Conservation (phyloP, 2,888 invertebrate genomes). For the Schizotus pectinicornis region DNA sequence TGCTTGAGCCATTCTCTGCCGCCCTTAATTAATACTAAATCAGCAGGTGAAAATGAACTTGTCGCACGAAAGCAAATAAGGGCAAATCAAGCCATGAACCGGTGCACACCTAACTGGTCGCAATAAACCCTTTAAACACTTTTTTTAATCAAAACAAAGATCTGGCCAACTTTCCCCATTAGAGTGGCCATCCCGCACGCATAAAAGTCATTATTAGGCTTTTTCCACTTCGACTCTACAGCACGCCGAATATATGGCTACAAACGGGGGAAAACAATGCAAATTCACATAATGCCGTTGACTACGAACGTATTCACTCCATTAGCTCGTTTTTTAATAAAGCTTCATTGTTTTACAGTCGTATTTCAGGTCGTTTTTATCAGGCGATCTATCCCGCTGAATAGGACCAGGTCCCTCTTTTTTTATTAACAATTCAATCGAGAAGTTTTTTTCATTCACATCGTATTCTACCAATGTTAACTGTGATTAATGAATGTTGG, state of each 20-base stretch:
- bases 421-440: constrained; percentile 13
- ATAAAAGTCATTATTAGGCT: constrained; percentile 32
- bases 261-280: constrained; percentile 15
- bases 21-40: too few species aligned
- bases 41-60: too few species aligned
- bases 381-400: constrained; percentile 12
- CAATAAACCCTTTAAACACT: too few species aligned
- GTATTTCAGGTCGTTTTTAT: constrained; percentile 22
- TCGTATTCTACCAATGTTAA: constrained; percentile 9
- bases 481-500: constrained; percentile 15
- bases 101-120: too few species aligned
- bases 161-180: too few species aligned
- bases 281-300: constrained; percentile 22
- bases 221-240: constrained; percentile 24
- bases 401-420: constrained; percentile 17
- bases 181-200: constrained; percentile 18
- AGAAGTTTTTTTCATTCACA: constrained; percentile 2
- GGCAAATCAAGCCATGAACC: too few species aligned
- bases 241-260: constrained; percentile 8
- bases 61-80: too few species aligned
- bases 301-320: constrained; percentile 32
- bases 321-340: constrained; percentile 37
- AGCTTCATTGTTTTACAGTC: constrained; percentile 35
- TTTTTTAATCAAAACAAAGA: too few species aligned
- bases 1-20: too few species aligned